Percentiles rank a stretch among this genome's conserved stretches.
phyloP scores from a whole-genome alignment of 2,113 vertebrate species.

The Melanerpes aurifrons region DNA sequence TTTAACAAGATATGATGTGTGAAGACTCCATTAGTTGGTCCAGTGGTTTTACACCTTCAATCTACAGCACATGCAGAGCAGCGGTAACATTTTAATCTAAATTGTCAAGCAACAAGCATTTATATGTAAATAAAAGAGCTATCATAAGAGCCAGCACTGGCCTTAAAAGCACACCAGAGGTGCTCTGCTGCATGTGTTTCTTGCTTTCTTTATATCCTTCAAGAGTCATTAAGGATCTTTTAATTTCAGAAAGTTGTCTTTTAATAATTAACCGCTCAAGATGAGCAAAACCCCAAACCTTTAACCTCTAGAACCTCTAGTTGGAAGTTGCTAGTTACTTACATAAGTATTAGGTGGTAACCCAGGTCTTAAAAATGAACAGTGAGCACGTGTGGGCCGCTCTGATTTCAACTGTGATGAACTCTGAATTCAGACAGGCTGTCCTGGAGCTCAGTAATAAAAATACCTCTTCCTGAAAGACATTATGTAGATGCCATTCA shows the following conservation, averaged over 20 bases:
- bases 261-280: constrained; percentile 29
- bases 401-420: not conserved
- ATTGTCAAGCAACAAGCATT: constrained; percentile 66
- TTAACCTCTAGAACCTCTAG: not conserved
- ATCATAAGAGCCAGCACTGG: not conserved
- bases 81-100: constrained; percentile 65
- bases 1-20: constrained; percentile 61
- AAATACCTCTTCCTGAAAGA: constrained; percentile 67
- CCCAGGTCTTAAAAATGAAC: constrained; percentile 11
- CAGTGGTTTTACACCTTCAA: constrained; percentile 58
- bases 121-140: constrained; percentile 55
- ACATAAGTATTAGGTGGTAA: not conserved
- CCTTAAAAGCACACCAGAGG: not conserved
- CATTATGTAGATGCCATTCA: not conserved
- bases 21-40: constrained; percentile 68
- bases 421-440: constrained; percentile 41
- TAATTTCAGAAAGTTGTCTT: constrained; percentile 33
- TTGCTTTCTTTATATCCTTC: constrained; percentile 2
- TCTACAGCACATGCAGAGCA: constrained; percentile 52
- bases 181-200: not conserved
- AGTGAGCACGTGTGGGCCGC: not conserved
- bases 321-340: not conserved
- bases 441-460: constrained; percentile 47
- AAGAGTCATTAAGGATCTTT: constrained; percentile 46
- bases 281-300: not conserved